phyloP scores from a whole-genome alignment of 2,888 invertebrate species.

The Amphipoea oculea region DNA sequence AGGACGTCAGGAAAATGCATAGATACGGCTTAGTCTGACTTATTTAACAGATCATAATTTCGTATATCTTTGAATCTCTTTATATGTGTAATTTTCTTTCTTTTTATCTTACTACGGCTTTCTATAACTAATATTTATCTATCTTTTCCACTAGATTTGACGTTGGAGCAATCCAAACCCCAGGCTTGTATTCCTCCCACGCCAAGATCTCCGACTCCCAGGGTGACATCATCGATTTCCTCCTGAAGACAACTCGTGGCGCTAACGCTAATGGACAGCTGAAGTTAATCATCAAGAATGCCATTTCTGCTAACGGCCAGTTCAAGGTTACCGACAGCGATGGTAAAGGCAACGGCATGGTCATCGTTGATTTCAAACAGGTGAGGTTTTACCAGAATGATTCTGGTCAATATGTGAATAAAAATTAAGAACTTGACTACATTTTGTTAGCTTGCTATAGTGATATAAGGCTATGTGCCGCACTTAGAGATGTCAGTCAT shows the following conservation, averaged over 20 bases:
- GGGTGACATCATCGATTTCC: constrained; percentile 90
- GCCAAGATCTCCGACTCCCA: constrained; percentile 85
- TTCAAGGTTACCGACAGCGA: constrained; percentile 91
- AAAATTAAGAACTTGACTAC: neutral
- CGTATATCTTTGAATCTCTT: neutral
- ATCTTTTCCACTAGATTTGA: constrained; percentile 80
- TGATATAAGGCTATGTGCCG: neutral
- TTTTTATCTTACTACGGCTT: neutral
- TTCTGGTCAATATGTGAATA: neutral
- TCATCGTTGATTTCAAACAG: constrained; percentile 91
- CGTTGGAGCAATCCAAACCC: constrained; percentile 84
- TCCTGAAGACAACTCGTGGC: constrained; percentile 86
- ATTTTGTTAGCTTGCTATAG: neutral
- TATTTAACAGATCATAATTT: neutral
- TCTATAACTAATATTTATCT: neutral
- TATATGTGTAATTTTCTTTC: neutral
- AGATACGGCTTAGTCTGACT: neutral
- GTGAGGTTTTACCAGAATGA: constrained; percentile 65
- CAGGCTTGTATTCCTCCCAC: constrained; percentile 87
- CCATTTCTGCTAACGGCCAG: constrained; percentile 91
- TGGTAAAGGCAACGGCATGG: constrained; percentile 91
- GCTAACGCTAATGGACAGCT: constrained; percentile 86
- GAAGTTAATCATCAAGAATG: constrained; percentile 91
- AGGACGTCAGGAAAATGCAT: neutral
- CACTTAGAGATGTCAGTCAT: neutral